These are phyloP conservation scores for Etia nguti DNA, from an alignment of 2,113 vertebrate genomes.

Conservation along the genomic window DNA sequence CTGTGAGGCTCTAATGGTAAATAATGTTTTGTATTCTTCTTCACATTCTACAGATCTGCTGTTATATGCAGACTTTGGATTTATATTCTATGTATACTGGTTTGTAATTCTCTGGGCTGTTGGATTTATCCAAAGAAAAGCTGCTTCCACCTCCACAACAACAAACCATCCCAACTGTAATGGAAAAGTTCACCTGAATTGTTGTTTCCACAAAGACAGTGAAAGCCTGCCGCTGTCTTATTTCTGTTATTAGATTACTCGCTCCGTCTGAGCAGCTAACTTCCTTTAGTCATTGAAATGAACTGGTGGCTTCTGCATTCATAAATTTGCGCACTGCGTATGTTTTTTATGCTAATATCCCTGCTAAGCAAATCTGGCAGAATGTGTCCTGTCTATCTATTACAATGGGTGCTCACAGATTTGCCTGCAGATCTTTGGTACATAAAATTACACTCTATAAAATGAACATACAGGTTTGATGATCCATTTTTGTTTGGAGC, in stretches of 20 bases:
- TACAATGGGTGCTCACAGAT: neutral
- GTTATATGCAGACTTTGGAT: too few relatives aligned
- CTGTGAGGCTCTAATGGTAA: too few relatives aligned
- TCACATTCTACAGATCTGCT: too few relatives aligned
- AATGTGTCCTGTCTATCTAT: neutral
- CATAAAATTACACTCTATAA: neutral
- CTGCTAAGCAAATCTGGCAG: neutral
- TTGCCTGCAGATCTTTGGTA: neutral
- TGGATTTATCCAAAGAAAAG: neutral
- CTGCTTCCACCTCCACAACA: neutral
- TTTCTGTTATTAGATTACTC: neutral
- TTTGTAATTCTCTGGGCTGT: neutral
- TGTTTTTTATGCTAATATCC: neutral
- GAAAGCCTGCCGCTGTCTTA: neutral
- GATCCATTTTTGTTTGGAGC: constrained; percentile 90
- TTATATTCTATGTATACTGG: neutral
- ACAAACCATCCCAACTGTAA: neutral
- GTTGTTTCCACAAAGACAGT: neutral
- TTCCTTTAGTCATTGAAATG: neutral
- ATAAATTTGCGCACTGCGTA: neutral
- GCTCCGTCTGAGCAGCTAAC: neutral
- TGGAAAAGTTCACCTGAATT: neutral
- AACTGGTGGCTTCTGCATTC: neutral
- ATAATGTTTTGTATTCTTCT: too few relatives aligned
- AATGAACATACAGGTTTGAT: constrained; percentile 84